These are phyloP conservation scores for Ypsolopha scabrella DNA, from an alignment of 2,888 invertebrate species.

Conservation along the genomic window DNA sequence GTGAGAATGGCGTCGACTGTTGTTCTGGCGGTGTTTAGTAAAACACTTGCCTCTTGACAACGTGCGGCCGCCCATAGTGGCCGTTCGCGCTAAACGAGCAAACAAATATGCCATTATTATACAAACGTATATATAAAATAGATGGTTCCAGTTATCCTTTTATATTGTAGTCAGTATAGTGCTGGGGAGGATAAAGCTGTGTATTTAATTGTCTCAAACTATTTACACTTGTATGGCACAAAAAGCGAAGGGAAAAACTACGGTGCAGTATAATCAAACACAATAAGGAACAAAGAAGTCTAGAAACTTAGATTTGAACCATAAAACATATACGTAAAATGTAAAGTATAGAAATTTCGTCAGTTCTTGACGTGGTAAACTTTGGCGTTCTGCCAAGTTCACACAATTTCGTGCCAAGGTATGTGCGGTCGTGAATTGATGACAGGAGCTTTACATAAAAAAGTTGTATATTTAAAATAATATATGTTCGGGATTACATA, in stretches of 20 bases:
- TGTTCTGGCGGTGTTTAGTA: slow-evolving; percentile 57
- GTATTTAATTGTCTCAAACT: background rate
- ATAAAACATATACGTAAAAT: background rate
- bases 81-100: slow-evolving; percentile 67
- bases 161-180: too few relatives aligned
- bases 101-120: slow-evolving; percentile 49
- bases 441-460: slow-evolving; percentile 22
- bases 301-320: background rate
- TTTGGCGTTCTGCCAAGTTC: slow-evolving; percentile 57
- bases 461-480: slow-evolving; percentile 9
- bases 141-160: background rate
- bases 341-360: too few relatives aligned
- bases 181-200: too few relatives aligned
- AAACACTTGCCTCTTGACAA: slow-evolving; percentile 72
- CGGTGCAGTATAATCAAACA: background rate
- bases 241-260: slow-evolving; percentile 11
- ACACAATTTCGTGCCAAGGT: slow-evolving; percentile 54
- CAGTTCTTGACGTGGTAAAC: background rate
- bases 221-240: slow-evolving; percentile 8
- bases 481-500: background rate
- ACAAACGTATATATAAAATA: slow-evolving; percentile 4
- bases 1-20: slow-evolving; percentile 64
- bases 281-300: background rate
- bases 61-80: slow-evolving; percentile 67
- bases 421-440: slow-evolving; percentile 36